Evolutionary conservation across 2,113 vertebrate genomes (phyloP).

Genomic region (Peromyscus polionotus): DNA sequence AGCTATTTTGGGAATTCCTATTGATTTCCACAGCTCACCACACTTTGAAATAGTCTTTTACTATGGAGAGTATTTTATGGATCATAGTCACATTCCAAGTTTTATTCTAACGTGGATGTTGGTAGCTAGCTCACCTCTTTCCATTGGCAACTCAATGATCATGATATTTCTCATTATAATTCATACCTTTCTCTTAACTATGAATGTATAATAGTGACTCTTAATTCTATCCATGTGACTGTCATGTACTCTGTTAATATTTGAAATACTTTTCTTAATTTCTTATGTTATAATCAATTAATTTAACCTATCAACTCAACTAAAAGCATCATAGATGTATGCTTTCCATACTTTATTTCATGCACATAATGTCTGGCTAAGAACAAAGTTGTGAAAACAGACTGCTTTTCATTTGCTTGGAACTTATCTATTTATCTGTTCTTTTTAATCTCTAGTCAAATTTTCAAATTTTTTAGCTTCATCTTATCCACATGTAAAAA

Average conservation of each 20-base stretch:
- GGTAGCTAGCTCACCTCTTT: neutral
- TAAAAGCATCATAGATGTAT: too few relatives aligned
- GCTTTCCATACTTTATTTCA: too few relatives aligned
- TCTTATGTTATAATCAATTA: too few relatives aligned
- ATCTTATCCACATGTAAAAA: too few relatives aligned
- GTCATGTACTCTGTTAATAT: too few relatives aligned
- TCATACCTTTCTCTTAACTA: neutral
- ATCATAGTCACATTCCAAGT: neutral
- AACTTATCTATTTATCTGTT: neutral
- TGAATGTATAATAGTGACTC: neutral
- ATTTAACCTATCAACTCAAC: too few relatives aligned
- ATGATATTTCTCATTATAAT: neutral
- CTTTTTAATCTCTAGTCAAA: too few relatives aligned
- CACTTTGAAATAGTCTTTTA: neutral
- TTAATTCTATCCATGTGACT: neutral
- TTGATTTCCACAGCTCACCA: neutral
- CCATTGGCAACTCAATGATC: neutral
- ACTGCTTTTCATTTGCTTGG: too few relatives aligned
- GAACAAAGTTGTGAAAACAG: too few relatives aligned
- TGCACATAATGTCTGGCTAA: too few relatives aligned
- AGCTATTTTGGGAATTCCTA: neutral
- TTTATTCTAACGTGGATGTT: neutral
- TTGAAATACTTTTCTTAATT: too few relatives aligned
- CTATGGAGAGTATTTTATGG: neutral
- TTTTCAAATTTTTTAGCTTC: too few relatives aligned